Base-by-base conservation (phyloP, 2,113 vertebrate genomes). In the Brachyhypopomus gauderio region DNA sequence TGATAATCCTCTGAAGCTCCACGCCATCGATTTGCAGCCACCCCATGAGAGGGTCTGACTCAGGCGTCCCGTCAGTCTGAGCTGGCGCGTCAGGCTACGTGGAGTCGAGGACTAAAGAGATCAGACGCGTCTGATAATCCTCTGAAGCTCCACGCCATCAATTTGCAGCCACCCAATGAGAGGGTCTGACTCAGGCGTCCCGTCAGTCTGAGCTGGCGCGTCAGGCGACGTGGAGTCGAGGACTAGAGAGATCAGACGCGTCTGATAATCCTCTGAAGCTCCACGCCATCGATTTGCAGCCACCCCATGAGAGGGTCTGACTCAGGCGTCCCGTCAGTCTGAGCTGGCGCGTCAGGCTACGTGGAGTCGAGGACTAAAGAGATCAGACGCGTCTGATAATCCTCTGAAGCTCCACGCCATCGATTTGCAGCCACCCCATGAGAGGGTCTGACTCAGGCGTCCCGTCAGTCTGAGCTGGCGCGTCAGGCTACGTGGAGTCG, bases 181-280 rank as follows among this genome's bases (percentile, higher is more conserved):
- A n/a, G n/a, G n/a, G n/a, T n/a, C n/a, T n/a, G n/a, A n/a, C n/a
- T n/a, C n/a, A n/a, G n/a, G n/a, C n/a, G n/a, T n/a, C n/a, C n/a
- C n/a, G n/a, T n/a, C n/a, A n/a, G n/a, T n/a, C n/a, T n/a, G n/a
- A 48, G 45, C 45, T 48, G 1, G 45, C 14, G 48, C 5, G 52
- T 75, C 8, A 79, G 76, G 84, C 87, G 75, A 85, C 89, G 84
- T 77, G n/a, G 25, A 84, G 72, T 67, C 20, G 23, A 81, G 60
- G 22, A 59, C 75, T 84, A 84, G 88, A 80, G 52, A 70, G 78
- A 30, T 77, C 36, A 5, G 78, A 78, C 60, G 71, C 38, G 36
- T 90, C 91, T 88, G 80, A 90, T 91, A 88, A 30, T 16, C 20
- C 77, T 67, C 69, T 85, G 76, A 81, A 85, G 64, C 27, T 83